Base-by-base conservation (phyloP, 2,797 vertebrate genomes). In the Pangasius larnaudii region DNA sequence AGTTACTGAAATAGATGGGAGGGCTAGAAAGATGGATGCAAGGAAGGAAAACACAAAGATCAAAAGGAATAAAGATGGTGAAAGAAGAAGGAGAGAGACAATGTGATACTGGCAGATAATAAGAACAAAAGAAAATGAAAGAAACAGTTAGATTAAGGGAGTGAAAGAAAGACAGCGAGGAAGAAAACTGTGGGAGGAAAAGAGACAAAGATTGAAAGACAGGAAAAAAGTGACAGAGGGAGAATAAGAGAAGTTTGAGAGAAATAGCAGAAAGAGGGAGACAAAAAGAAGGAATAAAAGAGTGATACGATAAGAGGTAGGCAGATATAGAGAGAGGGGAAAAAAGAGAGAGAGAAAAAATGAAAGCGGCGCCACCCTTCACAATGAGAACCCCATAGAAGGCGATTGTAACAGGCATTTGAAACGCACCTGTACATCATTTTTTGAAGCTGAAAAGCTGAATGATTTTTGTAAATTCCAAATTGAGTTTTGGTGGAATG, bases 131-230 rank as follows among this genome's bases (percentile, higher is more conserved):
- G 18, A 58, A 24, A 58, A 5, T 2, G 30, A 39, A 36, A 58
- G 8, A 51, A 46, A 53, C 27, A 56, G 3, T 56, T 6, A 7
- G 14, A 7, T 3, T 56, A 56, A 56, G 16, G 16, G 53, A 58
- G 18, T 1, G 10, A 16, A 5, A 3, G 10, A 49, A 85, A 86
- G 90, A 87, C 33, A 90, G 90, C 85, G 11, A 75, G 13, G 30
- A 30, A 18, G 27, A 18, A 53, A 51, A 53, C 6, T 9, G 27
- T 49, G 24, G 24, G 46, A 30, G 5, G 71, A 46, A 42, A 74
- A 46, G 42, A 75, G 27, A n/a, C 49, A 42, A 14, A 75, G 42
- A n/a, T n/a, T 16, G 42, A 46, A 75, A n/a, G 14, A 77, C 19
- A 18, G 7, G 46, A 51, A 51, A 39, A n/a, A n/a, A n/a, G 14